Percentiles rank a stretch among this genome's conserved stretches.
phyloP scores from a whole-genome alignment of 2,113 vertebrate species.

The Rhabdornis inornatus region DNA sequence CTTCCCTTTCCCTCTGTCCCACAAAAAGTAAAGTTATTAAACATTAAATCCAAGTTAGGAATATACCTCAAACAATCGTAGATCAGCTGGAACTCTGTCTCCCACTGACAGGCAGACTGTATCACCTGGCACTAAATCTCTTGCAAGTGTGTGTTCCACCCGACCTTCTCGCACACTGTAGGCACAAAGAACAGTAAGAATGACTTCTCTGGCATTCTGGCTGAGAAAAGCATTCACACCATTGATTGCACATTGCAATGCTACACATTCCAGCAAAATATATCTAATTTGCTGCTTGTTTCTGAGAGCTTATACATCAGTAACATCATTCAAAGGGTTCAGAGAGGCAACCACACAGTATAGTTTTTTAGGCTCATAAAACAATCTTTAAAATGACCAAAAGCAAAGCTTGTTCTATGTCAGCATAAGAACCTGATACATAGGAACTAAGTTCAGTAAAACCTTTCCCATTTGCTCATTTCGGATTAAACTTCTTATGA shows the following conservation, averaged over 20 bases:
- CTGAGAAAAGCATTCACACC: background rate
- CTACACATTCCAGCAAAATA: background rate
- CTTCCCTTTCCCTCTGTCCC: background rate
- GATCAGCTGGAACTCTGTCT: conserved; percentile 94
- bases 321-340: background rate
- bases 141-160: conserved; percentile 88
- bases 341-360: background rate
- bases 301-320: background rate
- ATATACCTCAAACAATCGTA: conserved; percentile 91
- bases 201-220: background rate
- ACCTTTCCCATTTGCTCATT: background rate
- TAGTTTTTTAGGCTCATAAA: background rate
- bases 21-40: background rate
- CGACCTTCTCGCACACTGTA: conserved; percentile 86
- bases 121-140: conserved; percentile 95
- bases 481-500: background rate
- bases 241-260: accelerated
- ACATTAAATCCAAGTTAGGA: background rate
- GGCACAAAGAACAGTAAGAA: background rate
- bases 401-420: background rate
- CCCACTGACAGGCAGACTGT: conserved; percentile 93
- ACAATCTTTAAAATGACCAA: background rate
- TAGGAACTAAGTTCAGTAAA: background rate
- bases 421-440: background rate
- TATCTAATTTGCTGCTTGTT: background rate